Evolutionary conservation across 1,140 invertebrate species (phyloP).

Genomic region (Lasioglossum baleicum): DNA sequence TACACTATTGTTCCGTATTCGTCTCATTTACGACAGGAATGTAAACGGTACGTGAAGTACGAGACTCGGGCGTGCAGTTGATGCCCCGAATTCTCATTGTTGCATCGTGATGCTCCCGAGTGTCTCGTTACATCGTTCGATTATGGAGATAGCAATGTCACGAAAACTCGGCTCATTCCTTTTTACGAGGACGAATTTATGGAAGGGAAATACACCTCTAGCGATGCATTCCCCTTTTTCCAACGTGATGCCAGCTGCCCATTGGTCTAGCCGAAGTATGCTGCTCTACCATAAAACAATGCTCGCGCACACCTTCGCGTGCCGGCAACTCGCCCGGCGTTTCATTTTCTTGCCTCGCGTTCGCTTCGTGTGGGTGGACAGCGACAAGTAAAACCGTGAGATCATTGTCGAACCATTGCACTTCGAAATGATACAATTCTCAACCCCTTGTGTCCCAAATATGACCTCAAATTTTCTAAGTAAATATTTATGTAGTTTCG

Average conservation of each 20-base stretch:
- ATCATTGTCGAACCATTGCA: too few relatives aligned
- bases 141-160: conserved; percentile 57
- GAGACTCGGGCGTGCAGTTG: conserved; percentile 21
- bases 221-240: conserved; percentile 48
- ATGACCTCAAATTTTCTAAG: too few relatives aligned
- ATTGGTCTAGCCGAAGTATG: conserved; percentile 2
- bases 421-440: too few relatives aligned
- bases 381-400: too few relatives aligned
- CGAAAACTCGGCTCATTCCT: conserved; percentile 66
- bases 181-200: conserved; percentile 67
- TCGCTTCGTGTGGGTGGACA: not conserved
- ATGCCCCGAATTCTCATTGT: conserved; percentile 56
- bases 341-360: conserved; percentile 6
- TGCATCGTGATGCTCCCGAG: conserved; percentile 46
- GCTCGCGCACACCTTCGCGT: not conserved
- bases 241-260: conserved; percentile 8
- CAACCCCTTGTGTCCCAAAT: too few relatives aligned
- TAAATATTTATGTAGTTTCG: too few relatives aligned
- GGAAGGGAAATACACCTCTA: conserved; percentile 55
- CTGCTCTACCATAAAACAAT: conserved; percentile 23
- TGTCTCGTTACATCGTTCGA: conserved; percentile 45
- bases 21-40: conserved; percentile 42
- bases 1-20: conserved; percentile 25
- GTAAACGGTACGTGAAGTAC: conserved; percentile 34
- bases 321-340: conserved; percentile 4